Conservation (phyloP, 1,140 invertebrate species). For the Caenorhabditis tropicalis region DNA sequence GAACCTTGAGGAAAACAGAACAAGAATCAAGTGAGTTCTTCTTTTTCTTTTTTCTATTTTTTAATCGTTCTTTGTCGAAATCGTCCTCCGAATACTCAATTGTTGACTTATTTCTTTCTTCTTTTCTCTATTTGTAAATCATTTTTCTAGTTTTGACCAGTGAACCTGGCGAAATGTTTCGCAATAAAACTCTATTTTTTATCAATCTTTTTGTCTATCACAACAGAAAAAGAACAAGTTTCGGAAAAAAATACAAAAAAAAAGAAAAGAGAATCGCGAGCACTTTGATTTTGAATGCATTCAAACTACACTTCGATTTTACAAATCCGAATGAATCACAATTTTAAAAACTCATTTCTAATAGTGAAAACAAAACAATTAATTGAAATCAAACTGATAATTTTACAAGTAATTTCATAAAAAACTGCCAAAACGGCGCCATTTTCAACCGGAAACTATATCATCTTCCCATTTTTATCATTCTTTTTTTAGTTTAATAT, state of each 20-base stretch:
- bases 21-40: neutral
- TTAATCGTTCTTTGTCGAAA: constrained; percentile 19
- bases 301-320: too few relatives aligned
- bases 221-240: neutral
- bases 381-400: neutral
- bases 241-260: neutral
- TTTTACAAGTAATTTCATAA: neutral
- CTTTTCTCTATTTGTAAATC: neutral
- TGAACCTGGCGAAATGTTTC: neutral
- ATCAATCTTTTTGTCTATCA: neutral
- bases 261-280: too few relatives aligned
- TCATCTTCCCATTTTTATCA: neutral
- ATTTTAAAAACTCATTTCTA: too few relatives aligned
- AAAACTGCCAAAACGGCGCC: neutral
- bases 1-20: constrained; percentile 27
- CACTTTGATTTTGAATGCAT: too few relatives aligned
- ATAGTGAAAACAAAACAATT: neutral
- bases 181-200: neutral
- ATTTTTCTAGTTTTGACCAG: constrained; percentile 9
- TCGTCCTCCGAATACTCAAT: neutral
- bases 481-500: neutral
- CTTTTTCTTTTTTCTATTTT: neutral
- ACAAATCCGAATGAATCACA: too few relatives aligned
- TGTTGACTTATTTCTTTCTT: constrained; percentile 30
- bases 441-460: neutral